phyloP scores from a whole-genome alignment of 2,888 invertebrate species.

The Drosophila antonietae region DNA sequence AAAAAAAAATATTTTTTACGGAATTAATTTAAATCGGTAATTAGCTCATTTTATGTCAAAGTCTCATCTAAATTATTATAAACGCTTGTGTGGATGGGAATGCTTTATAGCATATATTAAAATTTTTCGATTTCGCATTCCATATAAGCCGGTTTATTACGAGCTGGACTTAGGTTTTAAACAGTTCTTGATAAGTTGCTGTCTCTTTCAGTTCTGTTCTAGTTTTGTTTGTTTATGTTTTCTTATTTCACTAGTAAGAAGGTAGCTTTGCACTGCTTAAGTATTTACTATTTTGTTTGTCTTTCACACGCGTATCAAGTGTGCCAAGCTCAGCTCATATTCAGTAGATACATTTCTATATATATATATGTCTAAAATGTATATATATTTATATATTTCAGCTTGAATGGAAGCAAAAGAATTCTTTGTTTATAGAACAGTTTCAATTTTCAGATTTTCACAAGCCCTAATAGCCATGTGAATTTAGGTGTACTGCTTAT shows the following conservation, averaged over 20 bases:
- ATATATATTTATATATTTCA: conserved; percentile 15
- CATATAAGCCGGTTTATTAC: neutral
- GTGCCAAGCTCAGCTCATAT: conserved; percentile 11
- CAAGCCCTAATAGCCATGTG: conserved; percentile 30
- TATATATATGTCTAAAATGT: neutral
- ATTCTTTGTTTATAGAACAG: conserved; percentile 44
- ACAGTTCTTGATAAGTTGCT: neutral
- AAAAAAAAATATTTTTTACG: too few relatives aligned
- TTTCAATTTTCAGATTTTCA: conserved; percentile 44
- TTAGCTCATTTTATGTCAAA: neutral
- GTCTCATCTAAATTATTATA: neutral
- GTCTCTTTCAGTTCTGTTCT: conserved; percentile 20
- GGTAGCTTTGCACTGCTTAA: neutral
- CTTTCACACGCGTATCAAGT: conserved; percentile 54
- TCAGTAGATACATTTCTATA: conserved; percentile 11
- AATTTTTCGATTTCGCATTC: neutral
- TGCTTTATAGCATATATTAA: neutral
- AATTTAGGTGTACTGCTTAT: conserved; percentile 22
- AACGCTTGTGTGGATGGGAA: neutral
- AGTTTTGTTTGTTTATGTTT: conserved; percentile 13
- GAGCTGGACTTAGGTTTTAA: neutral
- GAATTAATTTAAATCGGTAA: neutral
- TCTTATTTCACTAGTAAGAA: neutral
- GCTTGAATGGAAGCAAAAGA: conserved; percentile 33
- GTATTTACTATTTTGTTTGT: conserved; percentile 26